phyloP scores from a whole-genome alignment of 2,888 invertebrate genomes.

The Gastrophysa polygoni region DNA sequence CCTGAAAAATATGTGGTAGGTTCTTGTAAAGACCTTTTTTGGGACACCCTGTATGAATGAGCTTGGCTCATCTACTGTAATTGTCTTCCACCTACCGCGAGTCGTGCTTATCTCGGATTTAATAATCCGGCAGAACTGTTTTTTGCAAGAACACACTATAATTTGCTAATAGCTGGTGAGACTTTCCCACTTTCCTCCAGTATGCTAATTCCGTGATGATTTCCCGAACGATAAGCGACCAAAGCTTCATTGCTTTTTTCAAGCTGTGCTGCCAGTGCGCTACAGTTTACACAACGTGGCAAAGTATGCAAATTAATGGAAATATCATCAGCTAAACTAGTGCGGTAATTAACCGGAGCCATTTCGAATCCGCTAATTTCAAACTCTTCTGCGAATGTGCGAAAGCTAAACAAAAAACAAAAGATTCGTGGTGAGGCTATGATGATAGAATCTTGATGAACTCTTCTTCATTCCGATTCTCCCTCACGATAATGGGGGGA shows the following conservation, averaged over 20 bases:
- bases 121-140: neutral
- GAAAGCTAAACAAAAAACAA: no score
- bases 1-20: no score
- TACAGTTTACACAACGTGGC: neutral
- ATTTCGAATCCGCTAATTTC: neutral
- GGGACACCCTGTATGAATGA: no score
- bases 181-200: constrained; percentile 22
- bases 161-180: neutral
- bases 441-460: no score
- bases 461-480: no score
- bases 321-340: neutral
- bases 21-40: no score
- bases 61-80: no score
- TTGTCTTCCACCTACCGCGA: no score
- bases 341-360: neutral
- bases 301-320: neutral
- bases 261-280: constrained; percentile 1
- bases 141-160: neutral
- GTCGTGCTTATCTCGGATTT: no score
- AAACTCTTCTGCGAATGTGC: no score
- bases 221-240: constrained; percentile 12
- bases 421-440: no score
- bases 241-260: constrained; percentile 11
- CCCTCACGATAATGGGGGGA: no score
- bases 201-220: constrained; percentile 30